These are phyloP conservation scores for Thelaira solivaga DNA, from an alignment of 2,888 invertebrate species.

Conservation along the genomic window DNA sequence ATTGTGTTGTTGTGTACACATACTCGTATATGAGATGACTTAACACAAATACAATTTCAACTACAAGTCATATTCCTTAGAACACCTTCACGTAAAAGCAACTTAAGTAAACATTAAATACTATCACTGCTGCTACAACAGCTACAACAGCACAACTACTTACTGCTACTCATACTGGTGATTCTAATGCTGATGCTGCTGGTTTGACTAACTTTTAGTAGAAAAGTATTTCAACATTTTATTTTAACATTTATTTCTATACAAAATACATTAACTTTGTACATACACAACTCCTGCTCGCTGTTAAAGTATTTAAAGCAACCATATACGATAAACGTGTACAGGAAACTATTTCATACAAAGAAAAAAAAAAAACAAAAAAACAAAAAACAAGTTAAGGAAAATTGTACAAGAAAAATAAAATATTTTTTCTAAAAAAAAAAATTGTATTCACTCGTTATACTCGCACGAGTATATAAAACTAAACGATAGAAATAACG, in stretches of 20 bases:
- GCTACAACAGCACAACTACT: neutral
- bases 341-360: constrained; percentile 52
- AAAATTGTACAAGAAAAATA: no score
- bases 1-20: neutral
- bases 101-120: constrained; percentile 60
- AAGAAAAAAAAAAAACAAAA: neutral
- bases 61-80: constrained; percentile 38
- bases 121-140: neutral
- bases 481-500: constrained; percentile 36
- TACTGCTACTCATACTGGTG: neutral
- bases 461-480: constrained; percentile 16
- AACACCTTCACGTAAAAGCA: constrained; percentile 55
- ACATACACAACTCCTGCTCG: neutral
- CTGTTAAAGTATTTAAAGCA: constrained; percentile 16
- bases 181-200: neutral
- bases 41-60: neutral
- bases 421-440: no score
- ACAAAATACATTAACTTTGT: neutral
- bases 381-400: neutral
- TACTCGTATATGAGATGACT: neutral
- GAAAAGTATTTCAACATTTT: constrained; percentile 19
- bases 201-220: constrained; percentile 34
- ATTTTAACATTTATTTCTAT: neutral
- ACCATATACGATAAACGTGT: constrained; percentile 54
- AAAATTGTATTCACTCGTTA: no score